Base-by-base conservation (phyloP, 2,888 invertebrate species). In the Cartodere bifasciata region DNA sequence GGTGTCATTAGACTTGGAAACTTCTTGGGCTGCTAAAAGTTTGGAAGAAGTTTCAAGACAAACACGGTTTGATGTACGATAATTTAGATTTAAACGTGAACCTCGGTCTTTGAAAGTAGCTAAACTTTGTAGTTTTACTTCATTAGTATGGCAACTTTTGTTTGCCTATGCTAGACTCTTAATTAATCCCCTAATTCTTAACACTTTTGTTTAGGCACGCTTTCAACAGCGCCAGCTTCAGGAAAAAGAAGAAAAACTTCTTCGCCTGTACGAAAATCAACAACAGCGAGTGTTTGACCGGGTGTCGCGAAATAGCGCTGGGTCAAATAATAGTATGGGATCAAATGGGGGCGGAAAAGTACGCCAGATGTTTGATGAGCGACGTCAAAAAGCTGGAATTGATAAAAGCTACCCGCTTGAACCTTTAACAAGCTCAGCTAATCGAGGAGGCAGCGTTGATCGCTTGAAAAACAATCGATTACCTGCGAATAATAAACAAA, bases 341-440 rank as follows among this genome's bases (percentile, higher is more conserved):
- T 42, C 49, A 4, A 46, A 43, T 2, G 50, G 50, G 13, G 50
- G 51, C n/a, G 53, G 53, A 23, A 45, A 49, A 75, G 84, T 85
- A 15, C 74, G 86, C 9, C 85, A 85, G 62, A 79, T 86, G 79
- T 86, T 86, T 50, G 82, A 85, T 50, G 85, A 85, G 53, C 70
- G 83, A 14, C 70, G 83, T 21, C 79, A 79, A 43, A 68, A 68
- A 34, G 75, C 72, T 3, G 83, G 83, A 17, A 76, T 83, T 40
- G 85, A 86, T 59, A 77, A 79, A 46, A 83, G 84, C 51, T 79
- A 84, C 57, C 85, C 83, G 0, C 63, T 86, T 2, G 79, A 83
- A 49, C 86, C 86, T 0, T 7, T 7, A 23, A 23, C 23, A 7
- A 23, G 5, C 23, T 7, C 14, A 43, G 6, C 36, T 43, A 43